These are phyloP conservation scores for Ormyrus pomaceus DNA, from an alignment of 2,888 invertebrate species.

Conservation along the genomic window DNA sequence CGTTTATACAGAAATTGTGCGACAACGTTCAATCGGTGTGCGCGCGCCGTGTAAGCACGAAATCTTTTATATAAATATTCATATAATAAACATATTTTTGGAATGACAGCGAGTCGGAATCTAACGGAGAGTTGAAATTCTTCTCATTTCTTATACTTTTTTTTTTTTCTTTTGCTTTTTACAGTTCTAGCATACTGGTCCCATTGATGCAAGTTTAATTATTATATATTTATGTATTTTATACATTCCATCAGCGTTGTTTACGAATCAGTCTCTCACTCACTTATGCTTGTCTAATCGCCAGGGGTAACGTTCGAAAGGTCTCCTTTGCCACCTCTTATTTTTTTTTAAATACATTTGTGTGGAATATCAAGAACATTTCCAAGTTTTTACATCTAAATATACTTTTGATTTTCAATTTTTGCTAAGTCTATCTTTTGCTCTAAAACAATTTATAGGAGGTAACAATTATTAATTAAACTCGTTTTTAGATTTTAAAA, in stretches of 20 bases:
- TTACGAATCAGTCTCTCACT: conserved; percentile 50
- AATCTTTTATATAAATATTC: conserved; percentile 21
- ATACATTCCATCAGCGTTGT: conserved; percentile 36
- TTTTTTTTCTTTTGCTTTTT: conserved; percentile 36
- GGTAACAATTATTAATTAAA: no score
- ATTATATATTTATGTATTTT: conserved; percentile 51
- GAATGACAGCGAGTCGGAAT: conserved; percentile 51
- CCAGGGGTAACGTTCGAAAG: conserved; percentile 13
- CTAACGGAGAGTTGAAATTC: conserved; percentile 29
- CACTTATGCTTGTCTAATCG: conserved; percentile 10
- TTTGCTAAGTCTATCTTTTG: no score
- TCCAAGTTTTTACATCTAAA: no score
- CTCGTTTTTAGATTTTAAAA: no score
- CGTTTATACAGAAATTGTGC: conserved; percentile 20
- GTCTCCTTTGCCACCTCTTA: neutral
- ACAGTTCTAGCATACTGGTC: conserved; percentile 54
- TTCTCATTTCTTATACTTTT: conserved; percentile 22
- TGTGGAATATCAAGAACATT: neutral
- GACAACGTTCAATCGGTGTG: conserved; percentile 3
- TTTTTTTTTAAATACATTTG: neutral
- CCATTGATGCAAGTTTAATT: conserved; percentile 56
- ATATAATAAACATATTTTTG: conserved; percentile 32
- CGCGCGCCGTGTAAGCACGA: conserved; percentile 19
- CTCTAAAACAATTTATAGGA: no score
- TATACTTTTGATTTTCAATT: no score